phyloP scores from a whole-genome alignment of 2,113 vertebrate genomes.

The Scortum barcoo region DNA sequence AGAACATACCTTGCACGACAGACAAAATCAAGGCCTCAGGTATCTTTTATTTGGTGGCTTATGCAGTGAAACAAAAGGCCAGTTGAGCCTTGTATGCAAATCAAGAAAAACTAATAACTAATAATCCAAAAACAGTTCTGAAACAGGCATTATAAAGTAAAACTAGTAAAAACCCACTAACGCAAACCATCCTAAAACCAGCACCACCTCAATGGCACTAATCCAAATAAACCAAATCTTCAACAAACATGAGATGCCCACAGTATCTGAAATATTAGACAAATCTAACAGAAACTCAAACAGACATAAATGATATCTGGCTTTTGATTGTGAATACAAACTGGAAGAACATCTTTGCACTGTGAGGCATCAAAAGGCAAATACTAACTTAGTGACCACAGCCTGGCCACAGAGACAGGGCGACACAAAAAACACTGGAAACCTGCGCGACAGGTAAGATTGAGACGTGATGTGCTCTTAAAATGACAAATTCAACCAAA shows the following conservation, averaged over 20 bases:
- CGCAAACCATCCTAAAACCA: slow-evolving; percentile 41
- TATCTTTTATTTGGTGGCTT: slow-evolving; percentile 15
- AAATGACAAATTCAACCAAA: not conserved
- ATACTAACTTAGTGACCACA: slow-evolving; percentile 37
- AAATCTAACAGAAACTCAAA: slow-evolving; percentile 44
- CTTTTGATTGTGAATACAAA: slow-evolving; percentile 40
- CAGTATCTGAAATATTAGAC: slow-evolving; percentile 48
- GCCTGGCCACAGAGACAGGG: slow-evolving; percentile 21
- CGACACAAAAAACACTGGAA: slow-evolving; percentile 5
- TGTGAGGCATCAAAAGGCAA: slow-evolving; percentile 52
- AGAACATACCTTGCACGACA: not conserved
- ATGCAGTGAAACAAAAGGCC: not conserved
- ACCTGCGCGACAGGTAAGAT: not conserved
- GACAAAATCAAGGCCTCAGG: not conserved
- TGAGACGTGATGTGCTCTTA: not conserved
- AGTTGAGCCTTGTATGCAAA: not conserved
- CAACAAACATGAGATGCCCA: slow-evolving; percentile 41
- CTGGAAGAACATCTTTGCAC: slow-evolving; percentile 35
- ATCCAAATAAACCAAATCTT: slow-evolving; percentile 38
- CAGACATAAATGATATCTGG: slow-evolving; percentile 39
- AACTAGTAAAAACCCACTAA: not conserved
- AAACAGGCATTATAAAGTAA: not conserved
- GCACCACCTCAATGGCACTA: slow-evolving; percentile 1
- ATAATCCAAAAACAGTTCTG: not conserved
- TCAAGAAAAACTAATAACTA: not conserved